These are phyloP conservation scores for Choloepus didactylus DNA, from an alignment of 2,797 vertebrate genomes.

Conservation along the genomic window DNA sequence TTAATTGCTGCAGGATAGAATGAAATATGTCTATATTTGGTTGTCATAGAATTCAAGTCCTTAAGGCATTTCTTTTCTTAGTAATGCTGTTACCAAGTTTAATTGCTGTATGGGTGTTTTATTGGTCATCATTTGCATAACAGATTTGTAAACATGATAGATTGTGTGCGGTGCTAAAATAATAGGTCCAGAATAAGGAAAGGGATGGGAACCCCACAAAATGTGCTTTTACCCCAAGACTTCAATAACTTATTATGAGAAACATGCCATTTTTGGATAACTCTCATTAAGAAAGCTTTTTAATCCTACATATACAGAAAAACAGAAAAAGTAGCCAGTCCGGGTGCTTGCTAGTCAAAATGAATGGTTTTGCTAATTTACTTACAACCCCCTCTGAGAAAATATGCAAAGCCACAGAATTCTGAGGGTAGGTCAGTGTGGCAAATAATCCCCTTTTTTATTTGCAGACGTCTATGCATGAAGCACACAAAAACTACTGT, in stretches of 20 bases:
- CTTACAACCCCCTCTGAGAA: background rate
- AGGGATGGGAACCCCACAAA: background rate
- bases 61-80: slow-evolving; percentile 78
- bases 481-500: background rate
- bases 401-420: background rate
- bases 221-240: background rate
- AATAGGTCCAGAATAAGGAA: slow-evolving; percentile 42
- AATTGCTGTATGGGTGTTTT: slow-evolving; percentile 82
- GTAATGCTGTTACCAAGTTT: slow-evolving; percentile 87
- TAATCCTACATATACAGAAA: background rate
- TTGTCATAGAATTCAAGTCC: slow-evolving; percentile 86
- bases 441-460: background rate
- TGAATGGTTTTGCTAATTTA: background rate
- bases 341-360: background rate
- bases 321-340: background rate
- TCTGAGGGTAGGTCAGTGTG: background rate
- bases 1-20: slow-evolving; percentile 83
- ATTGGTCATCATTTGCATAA: slow-evolving; percentile 71
- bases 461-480: background rate
- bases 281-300: background rate
- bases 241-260: background rate
- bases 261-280: background rate
- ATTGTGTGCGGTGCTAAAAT: slow-evolving; percentile 81
- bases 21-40: slow-evolving; percentile 78
- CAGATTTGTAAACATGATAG: slow-evolving; percentile 86